Percentiles rank a stretch among this genome's conserved stretches.
Evolutionary conservation across 2,797 vertebrate genomes (phyloP).

Genomic region (Pangasius sanitwongsei): DNA sequence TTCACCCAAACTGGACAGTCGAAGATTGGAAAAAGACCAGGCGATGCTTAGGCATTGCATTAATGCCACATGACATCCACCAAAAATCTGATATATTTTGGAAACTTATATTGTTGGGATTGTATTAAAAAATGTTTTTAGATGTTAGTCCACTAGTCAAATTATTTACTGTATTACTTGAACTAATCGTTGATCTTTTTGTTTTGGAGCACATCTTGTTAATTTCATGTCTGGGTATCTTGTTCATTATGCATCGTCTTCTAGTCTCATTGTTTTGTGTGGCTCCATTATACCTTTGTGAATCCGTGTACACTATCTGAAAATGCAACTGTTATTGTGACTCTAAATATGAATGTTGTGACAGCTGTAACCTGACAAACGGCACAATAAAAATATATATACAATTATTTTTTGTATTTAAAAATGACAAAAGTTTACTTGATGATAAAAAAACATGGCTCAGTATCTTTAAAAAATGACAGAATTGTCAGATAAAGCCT

Average conservation of each 20-base stretch:
- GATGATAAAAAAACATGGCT: no score
- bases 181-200: background rate
- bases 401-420: no score
- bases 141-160: background rate
- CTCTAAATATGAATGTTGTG: background rate
- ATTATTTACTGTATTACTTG: background rate
- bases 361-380: background rate
- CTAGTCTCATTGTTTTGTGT: background rate
- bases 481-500: background rate
- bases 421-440: no score
- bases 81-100: background rate
- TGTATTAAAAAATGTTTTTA: background rate
- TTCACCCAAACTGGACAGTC: no score
- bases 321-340: background rate
- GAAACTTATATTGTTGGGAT: background rate
- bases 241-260: background rate
- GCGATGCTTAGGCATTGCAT: background rate
- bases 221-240: background rate
- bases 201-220: background rate
- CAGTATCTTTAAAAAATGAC: background rate
- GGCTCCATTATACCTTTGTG: background rate
- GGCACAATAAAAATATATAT: background rate
- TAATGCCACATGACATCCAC: background rate
- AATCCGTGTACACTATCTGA: background rate
- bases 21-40: no score